A percentile compares a stretch with the other conserved stretches of the same genome.
Evolutionary conservation across 2,888 invertebrate genomes (phyloP).

Genomic region (Leptopilina drosophilae): DNA sequence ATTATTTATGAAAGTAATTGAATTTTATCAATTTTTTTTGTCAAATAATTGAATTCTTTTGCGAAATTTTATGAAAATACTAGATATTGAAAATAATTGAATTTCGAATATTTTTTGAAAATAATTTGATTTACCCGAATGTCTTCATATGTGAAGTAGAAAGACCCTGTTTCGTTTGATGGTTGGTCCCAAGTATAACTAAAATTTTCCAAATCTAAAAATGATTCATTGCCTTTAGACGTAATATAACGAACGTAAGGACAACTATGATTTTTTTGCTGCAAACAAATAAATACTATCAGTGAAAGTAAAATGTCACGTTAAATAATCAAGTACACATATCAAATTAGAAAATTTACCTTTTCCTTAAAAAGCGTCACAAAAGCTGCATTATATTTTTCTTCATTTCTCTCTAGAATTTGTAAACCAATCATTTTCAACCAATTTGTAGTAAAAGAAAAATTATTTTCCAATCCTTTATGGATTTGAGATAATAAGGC

Average conservation of each 20-base stretch:
- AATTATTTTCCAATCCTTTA: conserved; percentile 57
- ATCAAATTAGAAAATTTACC: conserved; percentile 44
- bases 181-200: conserved; percentile 71
- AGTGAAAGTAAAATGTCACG: not conserved
- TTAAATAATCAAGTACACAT: too few species aligned
- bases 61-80: too few species aligned
- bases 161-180: conserved; percentile 62
- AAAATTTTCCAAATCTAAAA: conserved; percentile 65
- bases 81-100: too few species aligned
- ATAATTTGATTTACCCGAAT: conserved; percentile 61
- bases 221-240: conserved; percentile 64
- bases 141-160: conserved; percentile 67
- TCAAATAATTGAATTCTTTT: too few species aligned
- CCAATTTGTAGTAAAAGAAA: conserved; percentile 60
- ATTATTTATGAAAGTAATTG: too few species aligned
- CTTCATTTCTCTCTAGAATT: conserved; percentile 59
- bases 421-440: conserved; percentile 62
- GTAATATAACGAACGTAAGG: conserved; percentile 67
- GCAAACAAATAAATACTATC: conserved; percentile 2
- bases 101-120: too few species aligned
- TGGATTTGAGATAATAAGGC: conserved; percentile 67
- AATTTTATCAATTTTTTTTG: too few species aligned
- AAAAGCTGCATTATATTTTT: conserved; percentile 62
- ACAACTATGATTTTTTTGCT: conserved; percentile 62
- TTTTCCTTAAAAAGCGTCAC: conserved; percentile 54